Conservation (phyloP, 2,888 invertebrate species). For the Xestia xanthographa region DNA sequence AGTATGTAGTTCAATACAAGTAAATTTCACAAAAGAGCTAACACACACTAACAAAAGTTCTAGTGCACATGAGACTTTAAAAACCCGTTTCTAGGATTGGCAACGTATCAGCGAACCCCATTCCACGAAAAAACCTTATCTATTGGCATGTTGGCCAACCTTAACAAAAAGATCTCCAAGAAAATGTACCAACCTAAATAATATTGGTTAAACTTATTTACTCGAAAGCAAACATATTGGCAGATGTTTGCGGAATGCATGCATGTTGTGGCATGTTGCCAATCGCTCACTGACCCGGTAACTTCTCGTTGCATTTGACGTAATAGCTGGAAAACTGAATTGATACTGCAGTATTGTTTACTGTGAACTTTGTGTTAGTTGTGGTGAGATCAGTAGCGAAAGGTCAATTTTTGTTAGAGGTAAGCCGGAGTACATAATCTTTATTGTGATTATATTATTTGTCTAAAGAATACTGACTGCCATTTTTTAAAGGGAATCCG, state of each 20-base stretch:
- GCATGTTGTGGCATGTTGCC: constrained; percentile 71
- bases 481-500: no score
- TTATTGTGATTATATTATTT: no score
- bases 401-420: no score
- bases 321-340: constrained; percentile 65
- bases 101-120: not conserved
- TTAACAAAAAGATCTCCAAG: constrained; percentile 5
- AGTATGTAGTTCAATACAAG: not conserved
- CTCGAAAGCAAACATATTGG: constrained; percentile 48
- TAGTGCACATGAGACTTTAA: not conserved
- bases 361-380: constrained; percentile 9
- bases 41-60: not conserved
- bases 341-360: constrained; percentile 43
- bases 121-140: not conserved
- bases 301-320: constrained; percentile 63
- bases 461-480: no score
- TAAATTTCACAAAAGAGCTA: not conserved
- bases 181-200: constrained; percentile 11
- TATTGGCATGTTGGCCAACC: not conserved
- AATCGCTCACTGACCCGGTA: constrained; percentile 73
- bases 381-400: no score
- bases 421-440: no score
- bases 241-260: constrained; percentile 55
- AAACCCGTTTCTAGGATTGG: not conserved
- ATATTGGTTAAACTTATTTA: constrained; percentile 32